Base-by-base conservation (phyloP, 2,113 vertebrate species). In the Sapajus apella region DNA sequence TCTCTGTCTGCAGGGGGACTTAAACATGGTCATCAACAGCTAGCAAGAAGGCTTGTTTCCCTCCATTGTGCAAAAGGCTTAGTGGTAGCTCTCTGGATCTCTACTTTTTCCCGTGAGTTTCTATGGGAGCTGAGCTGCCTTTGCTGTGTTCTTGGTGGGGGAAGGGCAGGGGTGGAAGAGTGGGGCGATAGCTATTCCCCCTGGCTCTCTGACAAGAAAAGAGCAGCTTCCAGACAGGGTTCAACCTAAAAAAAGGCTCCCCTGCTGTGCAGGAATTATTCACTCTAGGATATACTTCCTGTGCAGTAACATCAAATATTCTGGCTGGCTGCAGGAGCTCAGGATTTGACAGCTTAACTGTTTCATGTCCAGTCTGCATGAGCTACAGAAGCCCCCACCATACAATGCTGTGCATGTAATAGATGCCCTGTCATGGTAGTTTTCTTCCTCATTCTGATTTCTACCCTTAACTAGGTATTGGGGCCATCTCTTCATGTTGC, bases 161-260 rank as follows among this genome's bases (percentile, higher is more conserved):
- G 37, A 55, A 61, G 40, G 76, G 30, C 6, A 18, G 90, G 47
- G 32, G 32, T 43, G 16, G 77, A 56, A 92, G 72, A 93, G 45
- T 21, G 68, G 83, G 87, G 35, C 3, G 16, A 37, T 7, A 86
- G 45, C 73, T 92, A 61, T 90, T 66, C 64, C 73, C 27, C 50
- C 75, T 96, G 96, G 83, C 70, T 97, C 40, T 84, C 66, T 85
- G 87, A 96, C 94, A 97, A 80, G 83, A 94, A 94, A 93, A 96
- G 45, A 97, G 58, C 83, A 95, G 84, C 87, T 93, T 97, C 87
- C 66, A 97, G 92, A 90, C 56, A 79, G 77, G 68, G 97, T 95
- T 96, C 87, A 82, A 92, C 90, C 90, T 94, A 92, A 85, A 89
- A 85, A 97, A 94, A 94, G 80, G 25, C 55, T 91, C 80, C 64